These are phyloP conservation scores for Odocoileus hemionus DNA, from an alignment of 2,113 vertebrate species.

Conservation along the genomic window DNA sequence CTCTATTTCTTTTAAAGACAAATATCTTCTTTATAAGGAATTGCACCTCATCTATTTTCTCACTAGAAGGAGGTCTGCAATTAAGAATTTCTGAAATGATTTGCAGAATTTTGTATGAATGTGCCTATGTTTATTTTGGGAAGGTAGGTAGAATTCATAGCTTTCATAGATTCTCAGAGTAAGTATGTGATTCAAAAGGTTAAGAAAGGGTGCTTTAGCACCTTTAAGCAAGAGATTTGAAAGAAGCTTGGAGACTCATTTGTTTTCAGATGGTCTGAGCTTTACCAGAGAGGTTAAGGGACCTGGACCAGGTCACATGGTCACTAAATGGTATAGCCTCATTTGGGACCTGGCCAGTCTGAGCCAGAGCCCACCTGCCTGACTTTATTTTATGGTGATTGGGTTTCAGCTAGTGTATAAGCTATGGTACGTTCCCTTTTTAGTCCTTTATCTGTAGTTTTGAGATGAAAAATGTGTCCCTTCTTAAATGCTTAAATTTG, in stretches of 20 bases:
- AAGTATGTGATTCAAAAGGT: neutral
- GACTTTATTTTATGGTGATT: neutral
- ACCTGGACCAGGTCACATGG: neutral
- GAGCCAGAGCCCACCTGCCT: neutral
- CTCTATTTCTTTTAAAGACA: neutral
- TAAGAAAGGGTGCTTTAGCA: conserved; percentile 1
- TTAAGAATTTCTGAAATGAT: neutral
- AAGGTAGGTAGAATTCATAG: neutral
- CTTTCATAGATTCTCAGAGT: neutral
- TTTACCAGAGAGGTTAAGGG: neutral
- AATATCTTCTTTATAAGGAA: neutral
- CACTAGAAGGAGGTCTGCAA: neutral
- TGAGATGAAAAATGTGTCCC: neutral
- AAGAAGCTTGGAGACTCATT: neutral
- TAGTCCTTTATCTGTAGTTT: conserved; percentile 21
- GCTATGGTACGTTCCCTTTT: neutral
- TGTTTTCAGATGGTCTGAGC: neutral
- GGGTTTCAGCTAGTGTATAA: neutral
- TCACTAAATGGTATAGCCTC: neutral
- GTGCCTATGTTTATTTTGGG: neutral
- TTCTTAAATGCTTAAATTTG: conserved; percentile 17
- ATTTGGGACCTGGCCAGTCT: neutral
- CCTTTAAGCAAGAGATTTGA: neutral
- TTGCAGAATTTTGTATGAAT: neutral
- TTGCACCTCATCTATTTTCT: neutral